Base-by-base conservation (phyloP, 2,888 invertebrate genomes). In the Ramazzottius varieornatus region DNA sequence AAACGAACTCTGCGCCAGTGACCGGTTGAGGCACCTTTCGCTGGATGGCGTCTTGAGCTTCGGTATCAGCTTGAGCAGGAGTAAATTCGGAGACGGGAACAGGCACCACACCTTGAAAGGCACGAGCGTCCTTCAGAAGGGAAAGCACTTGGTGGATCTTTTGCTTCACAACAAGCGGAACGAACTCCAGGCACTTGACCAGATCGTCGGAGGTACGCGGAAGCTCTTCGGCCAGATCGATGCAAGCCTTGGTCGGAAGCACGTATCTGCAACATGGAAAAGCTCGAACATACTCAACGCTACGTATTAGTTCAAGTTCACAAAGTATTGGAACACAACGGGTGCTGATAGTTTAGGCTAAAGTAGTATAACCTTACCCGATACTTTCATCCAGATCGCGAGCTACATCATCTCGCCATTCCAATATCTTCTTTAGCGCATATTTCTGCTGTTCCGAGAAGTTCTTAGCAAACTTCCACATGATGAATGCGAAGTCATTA, bases 331-430 rank as follows among this genome's bases (percentile, higher is more conserved):
- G n/a, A n/a, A n/a, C n/a, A n/a, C n/a, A n/a, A n/a, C n/a, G n/a
- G n/a, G n/a, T n/a, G n/a, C n/a, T n/a, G n/a, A n/a, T n/a, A n/a
- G n/a, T n/a, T n/a, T n/a, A n/a, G n/a, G n/a, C n/a, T n/a, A n/a
- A n/a, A n/a, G n/a, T n/a, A n/a, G n/a, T n/a, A n/a, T n/a, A n/a
- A n/a, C 75, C 79, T 75, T 74, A 85, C 81, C 83, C 84, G 54
- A 82, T 81, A 73, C 93, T 92, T 76, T 98, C 96, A 76, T 98
- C 98, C 72, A 91, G 85, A 66, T 80, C 76, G 33, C 96, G 79
- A 0, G 93, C 91, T 2, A 84, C 80, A 24, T 78, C 72, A 75
- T 98, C 93, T 63, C 98, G 81, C 96, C 96, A 98, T 65, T 80
- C 79, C 75, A 83, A 91, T 20, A 96, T 75, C 71, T 85, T 81